Evolutionary conservation across 2,888 invertebrate species (phyloP).

Genomic region (Smittia aterrima): DNA sequence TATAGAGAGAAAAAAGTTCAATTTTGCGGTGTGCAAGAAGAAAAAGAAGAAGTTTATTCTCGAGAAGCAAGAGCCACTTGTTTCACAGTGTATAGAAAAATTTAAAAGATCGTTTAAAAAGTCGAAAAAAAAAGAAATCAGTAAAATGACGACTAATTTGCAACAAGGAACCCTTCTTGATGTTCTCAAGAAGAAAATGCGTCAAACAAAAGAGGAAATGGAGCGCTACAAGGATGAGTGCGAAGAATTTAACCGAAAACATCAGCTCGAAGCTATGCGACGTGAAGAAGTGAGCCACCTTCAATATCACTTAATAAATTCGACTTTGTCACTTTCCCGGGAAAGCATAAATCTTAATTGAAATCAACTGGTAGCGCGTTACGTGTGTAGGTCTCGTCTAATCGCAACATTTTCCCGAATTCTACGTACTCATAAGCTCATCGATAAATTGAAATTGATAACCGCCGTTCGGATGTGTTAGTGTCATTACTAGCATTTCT

Average conservation of each 20-base stretch:
- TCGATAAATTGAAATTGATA: background rate
- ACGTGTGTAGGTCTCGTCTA: background rate
- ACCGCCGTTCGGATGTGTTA: background rate
- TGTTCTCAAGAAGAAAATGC: conserved; percentile 99
- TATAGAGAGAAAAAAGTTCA: conserved; percentile 13
- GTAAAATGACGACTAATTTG: conserved; percentile 82
- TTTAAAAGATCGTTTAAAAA: conserved; percentile 24
- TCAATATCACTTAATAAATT: conserved; percentile 40
- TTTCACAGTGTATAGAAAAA: background rate
- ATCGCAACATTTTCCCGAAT: background rate
- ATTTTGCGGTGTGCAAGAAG: conserved; percentile 39
- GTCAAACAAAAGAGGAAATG: conserved; percentile 98
- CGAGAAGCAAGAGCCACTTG: background rate
- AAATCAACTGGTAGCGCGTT: background rate
- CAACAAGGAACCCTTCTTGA: conserved; percentile 92
- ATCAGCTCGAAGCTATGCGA: conserved; percentile 93
- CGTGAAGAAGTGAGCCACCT: conserved; percentile 92
- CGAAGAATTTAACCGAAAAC: conserved; percentile 92
- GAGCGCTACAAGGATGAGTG: conserved; percentile 97
- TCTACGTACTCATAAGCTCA: background rate
- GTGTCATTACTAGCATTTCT: conserved; percentile 20
- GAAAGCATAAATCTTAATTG: conserved; percentile 36
- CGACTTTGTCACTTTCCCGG: background rate
- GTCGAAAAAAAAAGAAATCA: conserved; percentile 43
- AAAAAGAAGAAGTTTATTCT: conserved; percentile 10